Evolutionary conservation across 2,113 vertebrate genomes (phyloP), one percentile per base, ranked within the genome.

Genomic region (Ceuthmochares aereus): DNA sequence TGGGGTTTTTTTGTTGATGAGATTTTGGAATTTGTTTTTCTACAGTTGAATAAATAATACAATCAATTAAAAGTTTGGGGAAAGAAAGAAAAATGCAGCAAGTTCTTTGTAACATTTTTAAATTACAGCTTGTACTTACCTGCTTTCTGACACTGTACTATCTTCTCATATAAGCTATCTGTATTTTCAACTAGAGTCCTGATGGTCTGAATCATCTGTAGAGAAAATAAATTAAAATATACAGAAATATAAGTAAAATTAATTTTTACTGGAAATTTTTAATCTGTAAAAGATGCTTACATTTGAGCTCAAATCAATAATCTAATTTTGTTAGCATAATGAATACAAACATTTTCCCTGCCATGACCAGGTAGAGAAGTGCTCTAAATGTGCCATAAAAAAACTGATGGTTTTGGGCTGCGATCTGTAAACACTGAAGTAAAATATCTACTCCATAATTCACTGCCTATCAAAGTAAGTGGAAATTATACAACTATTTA

Each of bases 121-220:
- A 70, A 78, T 72, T 78, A 37, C 21, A 88, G 18, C 16, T 43
- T 86, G 43, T 64, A 96, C 98, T 98, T 94, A 98, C 98, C 98
- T 63, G 98, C 97, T 98, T 98, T 99, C 97, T 99, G 99, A 82
- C 98, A 99, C 37, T 99, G 99, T 5, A 99, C 98, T 49, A 99
- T 99, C 92, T 98, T 98, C 66, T 99, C 99, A 75, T 99, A 99
- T 13, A 99, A 98, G 10, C 94, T 95, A 42, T 99, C 99, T 10
- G 97, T 98, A 97, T 97, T 99, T 97, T 99, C 99, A 32, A 99
- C 96, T 72, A 99, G 89, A 5, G 97, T 98, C 97, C 97, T 99
- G 96, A 99, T 98, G 81, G 98, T 99, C 97, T 99, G 99, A 96
- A 99, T 99, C 98, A 99, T 99, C 99, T 99, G 98, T 54, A 97